Conservation (phyloP, 2,113 vertebrate species). For the Microcebus jonahi region DNA sequence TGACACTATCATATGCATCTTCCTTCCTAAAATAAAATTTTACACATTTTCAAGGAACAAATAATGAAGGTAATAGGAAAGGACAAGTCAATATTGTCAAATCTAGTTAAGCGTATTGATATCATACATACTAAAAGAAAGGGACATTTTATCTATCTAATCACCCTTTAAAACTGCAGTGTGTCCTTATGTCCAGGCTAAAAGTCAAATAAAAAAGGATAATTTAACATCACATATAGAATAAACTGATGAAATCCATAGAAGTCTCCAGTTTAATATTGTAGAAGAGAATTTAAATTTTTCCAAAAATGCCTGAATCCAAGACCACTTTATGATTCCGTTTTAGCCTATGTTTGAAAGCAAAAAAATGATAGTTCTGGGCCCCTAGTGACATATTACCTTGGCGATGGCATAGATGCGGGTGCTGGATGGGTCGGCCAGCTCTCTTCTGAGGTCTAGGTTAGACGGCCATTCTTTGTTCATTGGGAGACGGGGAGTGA, state of each 20-base stretch:
- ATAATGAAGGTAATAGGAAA: constrained; percentile 7
- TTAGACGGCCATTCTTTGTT: constrained; percentile 90
- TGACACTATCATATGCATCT: background rate
- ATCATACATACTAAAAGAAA: background rate
- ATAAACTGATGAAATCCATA: background rate
- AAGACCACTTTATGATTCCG: background rate
- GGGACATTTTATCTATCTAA: background rate
- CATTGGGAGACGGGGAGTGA: constrained; percentile 91
- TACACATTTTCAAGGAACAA: background rate
- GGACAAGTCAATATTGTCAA: background rate
- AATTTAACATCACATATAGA: constrained; percentile 18
- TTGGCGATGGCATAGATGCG: constrained; percentile 95
- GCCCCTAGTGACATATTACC: constrained; percentile 82
- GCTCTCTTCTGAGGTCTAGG: constrained; percentile 89
- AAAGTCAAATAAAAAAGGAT: background rate
- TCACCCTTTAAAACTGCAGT: background rate
- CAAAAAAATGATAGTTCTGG: background rate
- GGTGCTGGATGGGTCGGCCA: constrained; percentile 92
- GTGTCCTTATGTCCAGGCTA: background rate
- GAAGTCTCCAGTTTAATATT: background rate
- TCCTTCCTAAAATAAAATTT: constrained; percentile 24
- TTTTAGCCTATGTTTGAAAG: background rate
- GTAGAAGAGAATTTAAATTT: background rate
- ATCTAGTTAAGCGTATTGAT: background rate
- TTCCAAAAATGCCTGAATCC: background rate